Evolutionary conservation across 2,113 vertebrate genomes (phyloP).

Genomic region (Okapia johnstoni): DNA sequence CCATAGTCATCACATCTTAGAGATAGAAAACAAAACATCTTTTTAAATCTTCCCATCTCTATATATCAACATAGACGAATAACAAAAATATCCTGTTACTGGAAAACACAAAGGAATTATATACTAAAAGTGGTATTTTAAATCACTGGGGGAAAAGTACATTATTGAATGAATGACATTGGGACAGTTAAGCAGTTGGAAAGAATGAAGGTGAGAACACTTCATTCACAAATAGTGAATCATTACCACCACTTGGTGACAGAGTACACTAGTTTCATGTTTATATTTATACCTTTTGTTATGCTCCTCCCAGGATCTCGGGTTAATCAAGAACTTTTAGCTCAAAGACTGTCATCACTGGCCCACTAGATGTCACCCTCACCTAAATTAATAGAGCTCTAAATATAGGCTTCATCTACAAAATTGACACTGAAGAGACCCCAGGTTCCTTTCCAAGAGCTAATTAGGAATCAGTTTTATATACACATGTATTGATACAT

Average conservation of each 20-base stretch:
- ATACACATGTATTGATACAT: background rate
- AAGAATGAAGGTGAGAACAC: background rate
- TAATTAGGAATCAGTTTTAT: background rate
- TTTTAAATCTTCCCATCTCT: background rate
- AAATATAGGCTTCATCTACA: background rate
- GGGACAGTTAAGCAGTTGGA: background rate
- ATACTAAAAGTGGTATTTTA: background rate
- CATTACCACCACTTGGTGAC: background rate
- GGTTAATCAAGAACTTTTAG: background rate
- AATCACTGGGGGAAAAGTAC: background rate
- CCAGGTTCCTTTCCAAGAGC: background rate
- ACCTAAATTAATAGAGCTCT: background rate
- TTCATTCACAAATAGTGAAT: background rate
- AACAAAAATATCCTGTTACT: background rate
- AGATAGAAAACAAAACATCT: background rate
- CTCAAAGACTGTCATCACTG: background rate
- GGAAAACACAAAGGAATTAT: background rate
- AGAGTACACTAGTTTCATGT: background rate
- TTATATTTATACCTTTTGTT: background rate
- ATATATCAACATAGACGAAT: background rate
- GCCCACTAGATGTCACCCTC: conserved; percentile 62
- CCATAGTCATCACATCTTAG: background rate
- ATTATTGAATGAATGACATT: background rate
- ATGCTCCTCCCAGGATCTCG: background rate
- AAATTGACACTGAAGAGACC: background rate